These are phyloP conservation scores for Ginglymostoma cirratum DNA, from an alignment of 2,113 vertebrate species.

Conservation along the genomic window DNA sequence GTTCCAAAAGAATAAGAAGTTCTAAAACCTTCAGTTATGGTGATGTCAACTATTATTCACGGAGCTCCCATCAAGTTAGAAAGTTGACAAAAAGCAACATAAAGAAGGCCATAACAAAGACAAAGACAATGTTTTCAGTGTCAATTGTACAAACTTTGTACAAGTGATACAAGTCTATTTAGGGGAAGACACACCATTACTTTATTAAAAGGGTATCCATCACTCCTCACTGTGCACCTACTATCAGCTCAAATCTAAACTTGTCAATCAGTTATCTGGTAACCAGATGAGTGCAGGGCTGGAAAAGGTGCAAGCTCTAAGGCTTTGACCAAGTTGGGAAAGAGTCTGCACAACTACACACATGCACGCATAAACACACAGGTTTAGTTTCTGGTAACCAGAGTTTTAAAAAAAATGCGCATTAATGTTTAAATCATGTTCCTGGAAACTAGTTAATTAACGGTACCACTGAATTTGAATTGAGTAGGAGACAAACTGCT, in stretches of 20 bases:
- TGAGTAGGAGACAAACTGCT: neutral
- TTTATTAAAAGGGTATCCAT: neutral
- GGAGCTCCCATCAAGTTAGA: neutral
- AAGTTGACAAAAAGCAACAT: neutral
- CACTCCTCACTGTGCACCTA: neutral
- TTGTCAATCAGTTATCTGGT: neutral
- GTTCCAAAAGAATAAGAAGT: neutral
- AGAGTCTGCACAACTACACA: too few relatives aligned
- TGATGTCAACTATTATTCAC: neutral
- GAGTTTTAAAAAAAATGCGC: too few relatives aligned
- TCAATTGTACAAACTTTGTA: neutral
- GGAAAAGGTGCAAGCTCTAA: neutral
- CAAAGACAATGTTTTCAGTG: neutral
- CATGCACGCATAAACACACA: too few relatives aligned
- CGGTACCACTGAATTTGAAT: neutral
- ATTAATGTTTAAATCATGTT: too few relatives aligned
- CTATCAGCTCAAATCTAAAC: neutral
- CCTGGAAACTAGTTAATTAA: neutral
- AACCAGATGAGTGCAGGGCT: neutral
- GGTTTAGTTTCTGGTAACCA: too few relatives aligned
- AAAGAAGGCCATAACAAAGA: neutral
- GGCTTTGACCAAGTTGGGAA: neutral
- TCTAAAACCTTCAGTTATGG: neutral
- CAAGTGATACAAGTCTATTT: neutral
- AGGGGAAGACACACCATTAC: neutral